These are phyloP conservation scores for Hymenopus coronatus DNA, from an alignment of 2,888 invertebrate genomes.

Conservation along the genomic window DNA sequence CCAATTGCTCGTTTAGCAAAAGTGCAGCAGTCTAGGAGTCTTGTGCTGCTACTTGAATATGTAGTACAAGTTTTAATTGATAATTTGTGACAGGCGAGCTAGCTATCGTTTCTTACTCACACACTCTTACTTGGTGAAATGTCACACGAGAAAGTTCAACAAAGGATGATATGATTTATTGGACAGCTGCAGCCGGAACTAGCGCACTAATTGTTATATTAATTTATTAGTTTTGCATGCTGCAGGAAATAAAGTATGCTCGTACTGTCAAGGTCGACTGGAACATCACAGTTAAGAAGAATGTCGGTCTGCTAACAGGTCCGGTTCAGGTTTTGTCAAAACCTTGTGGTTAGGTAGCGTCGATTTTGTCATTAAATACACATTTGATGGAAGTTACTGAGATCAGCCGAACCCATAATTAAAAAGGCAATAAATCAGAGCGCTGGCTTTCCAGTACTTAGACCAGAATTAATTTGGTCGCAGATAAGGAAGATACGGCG, in stretches of 20 bases:
- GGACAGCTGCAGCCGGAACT: background rate
- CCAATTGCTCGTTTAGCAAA: no score
- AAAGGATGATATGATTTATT: background rate
- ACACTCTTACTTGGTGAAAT: no score
- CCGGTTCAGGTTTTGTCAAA: background rate
- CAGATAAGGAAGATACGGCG: no score
- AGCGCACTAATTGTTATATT: background rate
- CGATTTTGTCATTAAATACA: background rate
- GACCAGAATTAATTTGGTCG: background rate
- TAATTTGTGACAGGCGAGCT: no score
- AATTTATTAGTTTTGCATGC: background rate
- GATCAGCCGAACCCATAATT: background rate
- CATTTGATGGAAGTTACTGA: background rate
- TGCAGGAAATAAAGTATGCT: background rate
- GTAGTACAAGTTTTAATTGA: no score
- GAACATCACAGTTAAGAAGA: background rate
- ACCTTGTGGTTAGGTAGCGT: background rate
- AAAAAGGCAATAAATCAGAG: background rate
- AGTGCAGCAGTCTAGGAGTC: no score
- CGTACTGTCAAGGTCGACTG: background rate
- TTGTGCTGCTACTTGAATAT: no score
- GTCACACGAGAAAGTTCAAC: no score
- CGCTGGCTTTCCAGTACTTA: background rate
- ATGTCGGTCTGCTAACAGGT: background rate
- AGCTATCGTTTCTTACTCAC: no score